Conservation (phyloP, 2,797 vertebrate species). For the Urosaurus nigricauda region DNA sequence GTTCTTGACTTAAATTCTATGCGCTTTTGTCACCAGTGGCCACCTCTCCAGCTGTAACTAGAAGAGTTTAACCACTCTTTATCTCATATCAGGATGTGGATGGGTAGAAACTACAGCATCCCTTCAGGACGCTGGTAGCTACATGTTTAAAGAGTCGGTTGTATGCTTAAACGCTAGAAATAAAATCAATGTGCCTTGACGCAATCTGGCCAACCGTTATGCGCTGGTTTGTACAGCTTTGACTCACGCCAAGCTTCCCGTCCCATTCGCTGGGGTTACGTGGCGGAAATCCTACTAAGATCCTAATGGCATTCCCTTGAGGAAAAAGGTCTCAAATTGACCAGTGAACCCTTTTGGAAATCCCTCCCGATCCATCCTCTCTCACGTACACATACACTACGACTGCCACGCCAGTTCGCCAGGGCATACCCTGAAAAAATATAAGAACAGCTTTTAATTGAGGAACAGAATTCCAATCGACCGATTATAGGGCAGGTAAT, state of each 20-base stretch:
- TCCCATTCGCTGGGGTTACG: background rate
- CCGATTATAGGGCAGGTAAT: constrained; percentile 50
- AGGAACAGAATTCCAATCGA: constrained; percentile 45
- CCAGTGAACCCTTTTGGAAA: background rate
- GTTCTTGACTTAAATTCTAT: background rate
- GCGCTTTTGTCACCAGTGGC: background rate
- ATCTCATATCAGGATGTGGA: background rate
- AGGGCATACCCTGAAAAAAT: constrained; percentile 71
- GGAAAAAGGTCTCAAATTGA: background rate
- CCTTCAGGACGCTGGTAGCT: no score
- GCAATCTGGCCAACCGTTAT: background rate
- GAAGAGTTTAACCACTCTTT: background rate
- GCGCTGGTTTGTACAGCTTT: no score
- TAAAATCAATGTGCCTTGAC: no score
- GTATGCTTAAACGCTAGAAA: no score
- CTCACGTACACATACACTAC: background rate
- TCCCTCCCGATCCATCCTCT: no score
- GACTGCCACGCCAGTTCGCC: background rate
- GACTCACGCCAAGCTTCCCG: background rate
- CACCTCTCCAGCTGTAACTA: background rate
- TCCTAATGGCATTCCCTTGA: background rate
- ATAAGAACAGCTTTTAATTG: constrained; percentile 72
- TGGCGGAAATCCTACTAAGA: background rate
- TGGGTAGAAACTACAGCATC: no score
- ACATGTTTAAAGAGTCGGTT: no score